Percentiles rank a stretch among this genome's conserved stretches.
phyloP scores from a whole-genome alignment of 1,140 invertebrate genomes.

The Chironomus tepperi region DNA sequence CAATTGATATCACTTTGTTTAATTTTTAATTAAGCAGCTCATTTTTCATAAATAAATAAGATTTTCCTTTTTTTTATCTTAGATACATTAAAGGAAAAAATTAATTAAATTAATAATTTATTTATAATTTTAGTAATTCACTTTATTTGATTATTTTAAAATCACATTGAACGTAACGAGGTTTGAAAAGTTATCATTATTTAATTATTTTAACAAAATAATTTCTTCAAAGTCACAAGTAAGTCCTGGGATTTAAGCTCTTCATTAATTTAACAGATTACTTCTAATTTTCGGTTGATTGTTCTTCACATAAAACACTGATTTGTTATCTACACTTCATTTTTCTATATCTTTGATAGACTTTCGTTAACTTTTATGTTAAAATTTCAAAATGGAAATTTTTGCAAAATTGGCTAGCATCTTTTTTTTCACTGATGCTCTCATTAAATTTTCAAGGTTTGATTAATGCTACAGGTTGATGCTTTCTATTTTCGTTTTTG shows the following conservation, averaged over 20 bases:
- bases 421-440: neutral
- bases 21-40: neutral
- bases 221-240: neutral
- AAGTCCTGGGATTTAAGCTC: conserved; percentile 1
- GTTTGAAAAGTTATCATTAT: neutral
- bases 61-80: neutral
- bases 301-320: neutral
- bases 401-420: neutral
- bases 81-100: neutral
- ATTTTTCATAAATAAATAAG: neutral
- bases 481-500: neutral
- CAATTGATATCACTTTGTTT: no score
- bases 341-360: neutral
- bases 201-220: neutral
- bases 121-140: no score
- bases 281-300: neutral
- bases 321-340: neutral
- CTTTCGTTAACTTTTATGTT: neutral
- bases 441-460: conserved; percentile 6
- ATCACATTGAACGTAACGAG: neutral
- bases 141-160: neutral
- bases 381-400: neutral
- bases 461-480: conserved; percentile 12
- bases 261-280: neutral
- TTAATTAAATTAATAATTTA: no score